Evolutionary conservation across 2,797 vertebrate species (phyloP), one percentile per base, ranked within the genome.

Genomic region (Harpagifer antarcticus): DNA sequence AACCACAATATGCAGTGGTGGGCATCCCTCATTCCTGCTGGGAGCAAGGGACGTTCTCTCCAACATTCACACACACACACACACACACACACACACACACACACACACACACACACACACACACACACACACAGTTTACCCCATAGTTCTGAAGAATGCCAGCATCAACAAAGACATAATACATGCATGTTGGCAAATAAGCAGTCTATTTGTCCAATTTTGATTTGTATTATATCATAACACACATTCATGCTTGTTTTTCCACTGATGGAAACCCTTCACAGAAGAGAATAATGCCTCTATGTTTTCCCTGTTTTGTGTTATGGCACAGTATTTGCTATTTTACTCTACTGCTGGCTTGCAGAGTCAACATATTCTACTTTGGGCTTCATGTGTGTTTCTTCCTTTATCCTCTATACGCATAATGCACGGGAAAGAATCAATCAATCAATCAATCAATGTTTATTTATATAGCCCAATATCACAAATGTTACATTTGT

Each of bases 371-470:
- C 19, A 57, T 61, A 49, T 60, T 66, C 10, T 71, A 44, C 47
- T 70, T 75, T 20, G 4, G 37, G 20, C 20, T 52, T 15, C 44
- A 44, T 31, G 19, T 68, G 31, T 8, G 49, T 42, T 23, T 5
- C 20, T 54, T 53, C 33, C 15, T 17, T 45, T 54, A 47, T 49
- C 49, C 78, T 78, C 54, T 31, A 50, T 54, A 73, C 40, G 19
- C 69, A 75, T 53, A 83, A 73, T 70, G 66, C 58, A 78, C 54
- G 74, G 80, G 84, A 88, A 89, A 89, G 48, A 86, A 76, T 79
- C 66, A 86, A 76, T 79, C 66, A 86, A 76, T 79, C 66, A 86
- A 76, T 79, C 66, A 86, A 76, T 79, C 66, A n/a, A n/a, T n/a
- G n/a, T n/a, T n/a, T n/a, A n/a, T n/a, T n/a, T n/a, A n/a, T n/a